phyloP scores from a whole-genome alignment of 2,113 vertebrate genomes.

The Engraulis encrasicolus region DNA sequence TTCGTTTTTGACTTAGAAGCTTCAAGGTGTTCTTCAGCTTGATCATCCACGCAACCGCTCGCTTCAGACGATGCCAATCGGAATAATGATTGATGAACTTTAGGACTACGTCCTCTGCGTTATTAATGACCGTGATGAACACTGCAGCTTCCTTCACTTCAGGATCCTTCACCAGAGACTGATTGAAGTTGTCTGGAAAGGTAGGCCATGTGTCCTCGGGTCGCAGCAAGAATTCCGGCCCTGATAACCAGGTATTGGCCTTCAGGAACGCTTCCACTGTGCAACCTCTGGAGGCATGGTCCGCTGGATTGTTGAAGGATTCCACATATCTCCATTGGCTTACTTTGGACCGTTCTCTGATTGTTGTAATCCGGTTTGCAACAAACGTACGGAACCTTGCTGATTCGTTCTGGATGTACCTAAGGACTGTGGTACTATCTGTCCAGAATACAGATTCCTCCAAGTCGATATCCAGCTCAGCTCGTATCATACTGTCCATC shows the following conservation, averaged over 20 bases:
- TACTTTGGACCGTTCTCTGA: not conserved
- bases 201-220: not conserved
- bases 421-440: constrained; percentile 3
- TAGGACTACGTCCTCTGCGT: too few species aligned
- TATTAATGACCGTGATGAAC: too few species aligned
- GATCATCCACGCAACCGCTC: too few species aligned
- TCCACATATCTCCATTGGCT: not conserved
- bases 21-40: too few species aligned
- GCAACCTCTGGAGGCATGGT: not conserved
- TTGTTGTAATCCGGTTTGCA: not conserved
- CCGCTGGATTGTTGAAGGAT: not conserved
- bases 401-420: not conserved
- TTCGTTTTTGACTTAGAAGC: too few species aligned
- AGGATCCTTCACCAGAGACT: not conserved
- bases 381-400: not conserved
- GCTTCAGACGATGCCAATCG: too few species aligned
- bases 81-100: too few species aligned
- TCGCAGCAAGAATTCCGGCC: not conserved
- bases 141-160: too few species aligned
- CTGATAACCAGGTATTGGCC: not conserved
- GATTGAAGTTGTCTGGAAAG: not conserved
- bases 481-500: not conserved
- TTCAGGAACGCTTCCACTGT: not conserved
- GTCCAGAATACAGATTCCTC: not conserved
- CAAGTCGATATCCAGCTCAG: not conserved